These are phyloP conservation scores for Rhamnusium bicolor DNA, from an alignment of 2,888 invertebrate genomes.

Conservation along the genomic window DNA sequence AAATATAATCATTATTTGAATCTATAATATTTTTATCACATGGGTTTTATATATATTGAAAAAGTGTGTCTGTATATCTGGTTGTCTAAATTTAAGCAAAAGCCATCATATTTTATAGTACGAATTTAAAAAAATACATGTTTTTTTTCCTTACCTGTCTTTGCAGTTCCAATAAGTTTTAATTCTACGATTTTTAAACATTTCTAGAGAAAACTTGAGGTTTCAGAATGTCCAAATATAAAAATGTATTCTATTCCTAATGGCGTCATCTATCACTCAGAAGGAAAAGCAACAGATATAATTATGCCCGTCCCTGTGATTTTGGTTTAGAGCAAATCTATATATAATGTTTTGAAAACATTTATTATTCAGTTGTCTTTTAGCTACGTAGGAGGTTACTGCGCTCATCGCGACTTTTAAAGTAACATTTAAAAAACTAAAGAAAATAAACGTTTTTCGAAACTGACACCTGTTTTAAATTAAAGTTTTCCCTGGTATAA, in stretches of 20 bases:
- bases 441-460: conserved; percentile 23
- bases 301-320: not conserved
- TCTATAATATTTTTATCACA: too few species aligned
- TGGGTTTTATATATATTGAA: too few species aligned
- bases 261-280: not conserved
- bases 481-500: conserved; percentile 1
- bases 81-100: not conserved
- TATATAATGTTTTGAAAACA: conserved; percentile 29
- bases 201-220: too few species aligned
- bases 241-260: too few species aligned
- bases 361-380: conserved; percentile 35
- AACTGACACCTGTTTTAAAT: conserved; percentile 30
- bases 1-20: too few species aligned
- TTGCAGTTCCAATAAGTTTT: too few species aligned
- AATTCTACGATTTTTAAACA: too few species aligned
- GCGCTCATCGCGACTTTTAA: conserved; percentile 17
- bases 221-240: too few species aligned
- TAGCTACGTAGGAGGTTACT: conserved; percentile 17
- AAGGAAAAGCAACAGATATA: not conserved
- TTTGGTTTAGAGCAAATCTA: conserved; percentile 3
- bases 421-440: conserved; percentile 14
- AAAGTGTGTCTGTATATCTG: not conserved
- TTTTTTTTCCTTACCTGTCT: too few species aligned
- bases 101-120: too few species aligned
- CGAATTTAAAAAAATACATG: too few species aligned